These are phyloP conservation scores for Pachycephala philippinensis DNA, from an alignment of 2,113 vertebrate species.

Conservation along the genomic window DNA sequence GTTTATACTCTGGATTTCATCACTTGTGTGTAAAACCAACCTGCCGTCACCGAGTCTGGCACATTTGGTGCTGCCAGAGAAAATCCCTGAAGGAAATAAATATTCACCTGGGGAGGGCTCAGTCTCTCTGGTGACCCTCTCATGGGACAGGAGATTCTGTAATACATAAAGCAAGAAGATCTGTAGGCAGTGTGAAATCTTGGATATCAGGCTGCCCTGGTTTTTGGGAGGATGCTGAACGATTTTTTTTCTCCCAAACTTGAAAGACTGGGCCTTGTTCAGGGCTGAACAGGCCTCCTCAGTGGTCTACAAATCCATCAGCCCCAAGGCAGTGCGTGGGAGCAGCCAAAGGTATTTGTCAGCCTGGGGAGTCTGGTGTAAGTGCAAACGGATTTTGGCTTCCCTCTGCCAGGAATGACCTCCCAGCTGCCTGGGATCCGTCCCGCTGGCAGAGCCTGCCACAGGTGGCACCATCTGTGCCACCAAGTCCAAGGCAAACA, in stretches of 20 bases:
- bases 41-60: background rate
- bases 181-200: background rate
- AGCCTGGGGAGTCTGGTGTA: background rate
- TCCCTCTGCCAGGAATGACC: background rate
- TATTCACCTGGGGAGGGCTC: background rate
- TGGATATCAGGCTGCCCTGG: background rate
- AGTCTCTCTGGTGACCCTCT: background rate
- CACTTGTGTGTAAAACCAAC: background rate
- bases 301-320: background rate
- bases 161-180: background rate
- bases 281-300: background rate
- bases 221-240: background rate
- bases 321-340: background rate
- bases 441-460: background rate
- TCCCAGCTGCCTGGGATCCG: background rate
- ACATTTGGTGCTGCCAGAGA: background rate
- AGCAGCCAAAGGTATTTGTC: background rate
- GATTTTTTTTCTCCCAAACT: background rate
- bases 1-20: background rate
- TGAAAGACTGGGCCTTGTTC: background rate
- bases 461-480: conserved; percentile 34
- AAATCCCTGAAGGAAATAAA: background rate
- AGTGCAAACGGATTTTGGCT: background rate
- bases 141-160: background rate
- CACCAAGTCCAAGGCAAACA: conserved; percentile 2